A percentile compares a stretch with the other conserved stretches of the same genome.
phyloP scores from a whole-genome alignment of 2,113 vertebrate species.

The Semnornis frantzii region DNA sequence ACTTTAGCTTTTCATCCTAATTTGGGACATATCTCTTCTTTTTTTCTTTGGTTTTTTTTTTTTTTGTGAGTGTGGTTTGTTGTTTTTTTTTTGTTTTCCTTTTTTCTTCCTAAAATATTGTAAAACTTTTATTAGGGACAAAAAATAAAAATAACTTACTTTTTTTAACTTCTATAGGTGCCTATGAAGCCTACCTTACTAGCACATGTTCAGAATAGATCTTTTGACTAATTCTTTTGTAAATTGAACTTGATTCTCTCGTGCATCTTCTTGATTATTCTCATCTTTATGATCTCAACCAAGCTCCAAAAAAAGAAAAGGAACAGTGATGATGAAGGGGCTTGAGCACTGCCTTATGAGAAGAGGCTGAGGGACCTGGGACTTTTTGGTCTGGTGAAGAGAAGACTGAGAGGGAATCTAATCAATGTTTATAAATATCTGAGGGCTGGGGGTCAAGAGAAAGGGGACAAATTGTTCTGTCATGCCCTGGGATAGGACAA shows the following conservation, averaged over 20 bases:
- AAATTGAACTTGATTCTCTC: background rate
- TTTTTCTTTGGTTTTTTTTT: background rate
- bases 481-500: too few relatives aligned
- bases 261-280: background rate
- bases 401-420: too few relatives aligned
- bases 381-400: too few relatives aligned
- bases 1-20: conserved; percentile 11
- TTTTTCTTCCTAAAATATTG: background rate
- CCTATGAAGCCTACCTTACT: background rate
- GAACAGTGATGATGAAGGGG: background rate
- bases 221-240: background rate
- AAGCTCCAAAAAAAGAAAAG: background rate
- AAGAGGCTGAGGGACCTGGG: too few relatives aligned
- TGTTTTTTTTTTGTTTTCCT: background rate
- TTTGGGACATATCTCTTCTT: background rate
- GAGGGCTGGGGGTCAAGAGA: too few relatives aligned
- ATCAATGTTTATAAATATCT: too few relatives aligned
- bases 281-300: background rate
- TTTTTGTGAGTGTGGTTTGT: too few relatives aligned
- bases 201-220: background rate
- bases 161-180: background rate
- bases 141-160: background rate
- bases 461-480: too few relatives aligned
- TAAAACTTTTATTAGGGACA: background rate
- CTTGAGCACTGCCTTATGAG: too few relatives aligned